Conservation (phyloP, 2,888 invertebrate species). For the Troilus luridus region DNA sequence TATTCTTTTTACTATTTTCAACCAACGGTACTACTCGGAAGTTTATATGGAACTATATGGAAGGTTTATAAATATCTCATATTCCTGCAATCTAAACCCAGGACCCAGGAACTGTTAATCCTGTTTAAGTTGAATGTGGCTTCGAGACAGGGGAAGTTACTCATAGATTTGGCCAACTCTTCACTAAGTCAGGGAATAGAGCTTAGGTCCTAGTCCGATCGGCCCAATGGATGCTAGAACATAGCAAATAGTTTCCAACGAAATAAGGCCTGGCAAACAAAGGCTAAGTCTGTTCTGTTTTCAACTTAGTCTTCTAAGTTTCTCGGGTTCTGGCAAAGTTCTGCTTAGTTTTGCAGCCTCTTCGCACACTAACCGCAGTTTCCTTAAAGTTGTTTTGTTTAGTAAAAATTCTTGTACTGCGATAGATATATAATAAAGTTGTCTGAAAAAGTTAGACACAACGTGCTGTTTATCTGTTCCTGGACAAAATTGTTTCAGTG, state of each 20-base stretch:
- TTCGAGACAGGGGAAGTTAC: background rate
- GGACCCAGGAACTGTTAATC: background rate
- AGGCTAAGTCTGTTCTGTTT: background rate
- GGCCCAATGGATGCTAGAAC: background rate
- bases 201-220: background rate
- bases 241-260: background rate
- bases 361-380: background rate
- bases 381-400: background rate
- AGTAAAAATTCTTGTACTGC: background rate
- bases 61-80: too few species aligned
- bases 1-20: too few species aligned
- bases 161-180: background rate
- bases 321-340: background rate
- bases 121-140: background rate
- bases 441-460: background rate
- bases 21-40: too few species aligned
- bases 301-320: slow-evolving; percentile 19
- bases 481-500: background rate
- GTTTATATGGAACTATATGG: too few species aligned
- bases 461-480: background rate
- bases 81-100: background rate
- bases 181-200: background rate
- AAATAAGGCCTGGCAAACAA: background rate
- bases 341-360: background rate
- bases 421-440: background rate